A percentile compares a stretch with the other conserved stretches of the same genome.
Conservation (phyloP, 2,797 vertebrate species). For the Brachyrhaphis roseni region DNA sequence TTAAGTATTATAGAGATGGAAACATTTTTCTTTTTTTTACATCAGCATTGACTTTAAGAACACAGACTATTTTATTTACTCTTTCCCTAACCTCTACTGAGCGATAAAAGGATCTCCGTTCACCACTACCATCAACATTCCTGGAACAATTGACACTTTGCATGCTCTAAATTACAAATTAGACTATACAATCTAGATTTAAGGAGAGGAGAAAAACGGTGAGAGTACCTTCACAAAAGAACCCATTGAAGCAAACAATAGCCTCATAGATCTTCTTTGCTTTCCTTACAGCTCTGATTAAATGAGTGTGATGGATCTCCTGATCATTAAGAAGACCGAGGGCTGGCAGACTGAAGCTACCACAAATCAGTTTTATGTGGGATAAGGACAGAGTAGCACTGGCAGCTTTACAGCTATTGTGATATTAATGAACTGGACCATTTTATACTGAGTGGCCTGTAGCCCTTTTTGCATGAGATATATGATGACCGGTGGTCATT, state of each 20-base stretch:
- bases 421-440: constrained; percentile 73
- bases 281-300: constrained; percentile 78
- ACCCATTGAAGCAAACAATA: constrained; percentile 64
- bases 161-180: constrained; percentile 39
- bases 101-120: neutral
- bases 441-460: constrained; percentile 66
- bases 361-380: constrained; percentile 80
- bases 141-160: constrained; percentile 4
- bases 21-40: neutral
- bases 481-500: constrained; percentile 65
- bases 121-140: neutral
- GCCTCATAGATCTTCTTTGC: constrained; percentile 73
- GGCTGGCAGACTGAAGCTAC: constrained; percentile 57
- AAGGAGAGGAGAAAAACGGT: constrained; percentile 19
- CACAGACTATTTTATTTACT: neutral
- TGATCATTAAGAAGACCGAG: constrained; percentile 74
- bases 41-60: neutral
- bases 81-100: constrained; percentile 3
- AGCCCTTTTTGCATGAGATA: constrained; percentile 56
- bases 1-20: neutral
- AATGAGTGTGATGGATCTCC: constrained; percentile 75
- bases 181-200: constrained; percentile 49
- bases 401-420: constrained; percentile 76
- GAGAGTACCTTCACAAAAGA: constrained; percentile 59
- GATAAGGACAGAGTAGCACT: constrained; percentile 68